A percentile compares a stretch with the other conserved stretches of the same genome.
Conservation (phyloP, 2,797 vertebrate species). For the Eulemur albifrons region DNA sequence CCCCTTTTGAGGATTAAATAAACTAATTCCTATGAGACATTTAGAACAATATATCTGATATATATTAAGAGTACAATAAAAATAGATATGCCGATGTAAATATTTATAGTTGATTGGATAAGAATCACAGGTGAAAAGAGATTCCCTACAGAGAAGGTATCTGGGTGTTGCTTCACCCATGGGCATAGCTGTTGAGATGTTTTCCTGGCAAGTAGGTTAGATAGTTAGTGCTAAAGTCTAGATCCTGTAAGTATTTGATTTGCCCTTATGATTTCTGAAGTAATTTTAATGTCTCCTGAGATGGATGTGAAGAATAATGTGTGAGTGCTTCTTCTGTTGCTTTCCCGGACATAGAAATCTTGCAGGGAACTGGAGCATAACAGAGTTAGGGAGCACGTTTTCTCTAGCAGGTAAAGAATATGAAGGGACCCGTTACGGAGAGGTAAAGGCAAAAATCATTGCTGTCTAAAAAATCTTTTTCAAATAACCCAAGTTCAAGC, state of each 20-base stretch:
- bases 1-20: neutral
- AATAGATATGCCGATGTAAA: neutral
- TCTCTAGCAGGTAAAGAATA: neutral
- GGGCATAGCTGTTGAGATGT: neutral
- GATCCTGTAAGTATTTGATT: neutral
- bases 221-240: neutral
- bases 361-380: neutral
- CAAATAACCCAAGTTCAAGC: neutral
- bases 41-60: neutral
- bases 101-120: neutral
- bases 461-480: neutral
- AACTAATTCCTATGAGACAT: neutral
- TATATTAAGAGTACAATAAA: neutral
- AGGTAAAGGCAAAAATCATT: neutral
- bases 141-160: neutral
- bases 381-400: neutral
- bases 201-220: neutral
- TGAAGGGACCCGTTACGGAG: neutral
- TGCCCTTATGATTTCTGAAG: neutral
- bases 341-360: neutral
- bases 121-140: neutral
- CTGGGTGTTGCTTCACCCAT: neutral
- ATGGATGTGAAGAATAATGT: neutral
- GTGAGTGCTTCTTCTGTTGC: neutral
- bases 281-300: neutral